A percentile compares a stretch with the other conserved stretches of the same genome.
Evolutionary conservation across 1,140 invertebrate genomes (phyloP).

Genomic region (Papilio xuthus): DNA sequence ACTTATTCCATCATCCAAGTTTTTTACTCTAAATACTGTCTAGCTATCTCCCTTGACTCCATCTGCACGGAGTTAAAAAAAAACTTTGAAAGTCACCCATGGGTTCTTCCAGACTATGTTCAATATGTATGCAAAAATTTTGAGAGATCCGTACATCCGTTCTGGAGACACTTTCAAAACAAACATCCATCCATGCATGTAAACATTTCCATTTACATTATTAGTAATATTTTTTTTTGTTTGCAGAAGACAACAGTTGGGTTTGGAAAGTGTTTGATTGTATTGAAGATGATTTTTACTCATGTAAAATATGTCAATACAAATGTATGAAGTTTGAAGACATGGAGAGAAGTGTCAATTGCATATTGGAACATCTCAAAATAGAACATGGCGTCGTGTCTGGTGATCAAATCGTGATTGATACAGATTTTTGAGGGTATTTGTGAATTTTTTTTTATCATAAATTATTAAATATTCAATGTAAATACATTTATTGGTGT

Average conservation of each 20-base stretch:
- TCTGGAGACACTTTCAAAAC: too few species aligned
- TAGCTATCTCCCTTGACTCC: too few species aligned
- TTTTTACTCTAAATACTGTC: too few species aligned
- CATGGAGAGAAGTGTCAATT: slow-evolving; percentile 51
- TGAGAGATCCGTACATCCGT: too few species aligned
- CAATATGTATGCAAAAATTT: too few species aligned
- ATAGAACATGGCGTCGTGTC: slow-evolving; percentile 65
- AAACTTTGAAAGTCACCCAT: too few species aligned
- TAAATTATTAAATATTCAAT: not conserved
- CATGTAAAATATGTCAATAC: slow-evolving; percentile 71
- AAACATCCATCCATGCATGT: too few species aligned
- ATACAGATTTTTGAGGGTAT: slow-evolving; percentile 51
- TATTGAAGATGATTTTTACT: slow-evolving; percentile 54
- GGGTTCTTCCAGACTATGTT: too few species aligned
- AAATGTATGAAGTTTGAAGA: slow-evolving; percentile 59
- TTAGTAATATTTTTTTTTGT: not conserved
- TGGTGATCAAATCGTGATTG: slow-evolving; percentile 70
- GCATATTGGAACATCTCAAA: slow-evolving; percentile 63
- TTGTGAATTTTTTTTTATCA: slow-evolving; percentile 27
- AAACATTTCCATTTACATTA: too few species aligned
- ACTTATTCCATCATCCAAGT: too few species aligned
- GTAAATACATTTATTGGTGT: slow-evolving; percentile 4
- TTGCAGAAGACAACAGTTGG: slow-evolving; percentile 66
- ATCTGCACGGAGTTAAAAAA: too few species aligned
- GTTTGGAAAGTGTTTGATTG: slow-evolving; percentile 73